Evolutionary conservation across 2,888 invertebrate species (phyloP), one percentile per base, ranked within the genome.

Genomic region (Rosalia funebris): DNA sequence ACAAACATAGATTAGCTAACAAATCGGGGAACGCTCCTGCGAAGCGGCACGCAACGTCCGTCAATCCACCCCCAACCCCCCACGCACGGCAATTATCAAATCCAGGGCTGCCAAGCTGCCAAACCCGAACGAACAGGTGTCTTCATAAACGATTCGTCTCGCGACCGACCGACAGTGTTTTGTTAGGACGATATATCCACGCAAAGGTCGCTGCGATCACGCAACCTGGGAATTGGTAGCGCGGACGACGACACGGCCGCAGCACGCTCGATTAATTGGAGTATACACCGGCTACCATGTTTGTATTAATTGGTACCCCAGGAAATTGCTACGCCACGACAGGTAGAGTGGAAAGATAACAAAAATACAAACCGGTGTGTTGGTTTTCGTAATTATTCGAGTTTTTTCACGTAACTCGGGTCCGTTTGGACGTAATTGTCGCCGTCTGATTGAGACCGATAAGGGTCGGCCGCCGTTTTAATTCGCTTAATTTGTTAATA

Each of bases 141-240:
- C 69, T 71, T 72, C 68, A 68, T 72, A 70, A 70, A 57, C 67
- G 66, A 71, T 71, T 66, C 69, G 66, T 64, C 63, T 54, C 58
- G 57, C 63, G 57, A 52, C 31, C 56, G 39, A 52, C 42, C 53
- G 44, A 36, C 55, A 39, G 53, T 57, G 44, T 48, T 60, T 63
- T 61, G 59, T 41, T 53, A 31, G 42, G 41, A 53, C 4, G 32
- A 1, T 25, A 37, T 36, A 36, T 60, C 57, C 75, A 75, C 73
- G 75, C 75, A 75, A 75, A 75, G 75, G 75, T 75, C 75, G 69
- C 61, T 59, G 11, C 45, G 59, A 72, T 70, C 73, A 75, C 75
- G 75, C 73, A 60, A 72, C 7, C 57, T 57, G 55, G 41, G 57
- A 62, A 67, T 65, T 61, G 45, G 53, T 42, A 63, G 56, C 39